Conservation (phyloP, 1,140 invertebrate genomes). For the Drosophila sp. region DNA sequence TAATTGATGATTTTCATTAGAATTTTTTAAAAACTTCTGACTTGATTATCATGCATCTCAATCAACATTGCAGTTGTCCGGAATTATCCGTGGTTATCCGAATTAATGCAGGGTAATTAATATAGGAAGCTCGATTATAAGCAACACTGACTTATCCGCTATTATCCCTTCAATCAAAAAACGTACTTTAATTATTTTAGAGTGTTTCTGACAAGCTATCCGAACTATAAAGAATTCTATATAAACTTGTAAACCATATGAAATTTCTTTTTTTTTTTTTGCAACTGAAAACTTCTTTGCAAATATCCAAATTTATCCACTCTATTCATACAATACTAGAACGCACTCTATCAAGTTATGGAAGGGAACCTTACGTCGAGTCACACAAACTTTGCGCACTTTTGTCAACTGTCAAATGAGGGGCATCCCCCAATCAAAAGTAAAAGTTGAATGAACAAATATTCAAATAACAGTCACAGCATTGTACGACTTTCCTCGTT, state of each 20-base stretch:
- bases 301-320: not conserved
- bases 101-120: too few species aligned
- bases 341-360: conserved; percentile 11
- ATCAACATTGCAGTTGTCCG: too few species aligned
- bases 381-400: conserved; percentile 22
- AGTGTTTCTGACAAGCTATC: too few species aligned
- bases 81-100: too few species aligned
- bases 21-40: too few species aligned
- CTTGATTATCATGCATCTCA: too few species aligned
- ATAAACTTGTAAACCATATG: not conserved
- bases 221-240: too few species aligned
- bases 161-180: not conserved
- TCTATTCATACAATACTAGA: conserved; percentile 2
- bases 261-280: not conserved
- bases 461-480: conserved; percentile 30
- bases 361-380: not conserved
- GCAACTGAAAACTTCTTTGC: not conserved
- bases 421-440: conserved; percentile 24
- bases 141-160: not conserved
- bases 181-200: too few species aligned
- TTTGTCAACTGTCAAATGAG: conserved; percentile 41
- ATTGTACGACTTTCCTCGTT: conserved; percentile 32
- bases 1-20: not conserved
- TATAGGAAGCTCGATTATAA: too few species aligned
- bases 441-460: conserved; percentile 40